Evolutionary conservation across 1,140 invertebrate species (phyloP), one percentile per base, ranked within the genome.

Genomic region (Harpegnathos saltator): DNA sequence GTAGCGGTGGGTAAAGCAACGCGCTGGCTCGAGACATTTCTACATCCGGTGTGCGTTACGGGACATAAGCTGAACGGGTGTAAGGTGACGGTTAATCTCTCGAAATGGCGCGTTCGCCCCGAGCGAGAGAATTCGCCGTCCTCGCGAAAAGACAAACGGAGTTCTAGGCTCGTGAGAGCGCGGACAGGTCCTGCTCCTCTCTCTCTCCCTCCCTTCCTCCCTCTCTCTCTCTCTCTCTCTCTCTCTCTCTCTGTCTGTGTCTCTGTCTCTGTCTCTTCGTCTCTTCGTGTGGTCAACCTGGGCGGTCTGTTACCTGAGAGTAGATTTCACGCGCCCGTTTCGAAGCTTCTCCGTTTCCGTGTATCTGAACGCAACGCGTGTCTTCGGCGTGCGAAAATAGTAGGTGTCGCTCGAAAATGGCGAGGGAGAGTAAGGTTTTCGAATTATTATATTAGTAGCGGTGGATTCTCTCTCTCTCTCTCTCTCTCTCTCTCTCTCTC

Each of bases 11-110:
- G 85, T 74, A 62, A 72, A 89, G 88, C 85, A 90, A 89, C 88
- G 61, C 75, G 88, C 87, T 89, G 84, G 80, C 84, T 90, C 86
- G 83, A 83, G 75, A 84, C 72, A 90, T 89, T 87, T 90, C 82
- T 88, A 73, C 86, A 86, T 91, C 86, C 90, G 89, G 88, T 89
- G 88, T 92, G 65, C 61, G 81, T 89, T 85, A 85, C 89, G 56
- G 48, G 58, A 58, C 62, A 62, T 85, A 74, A 83, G 82, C 63
- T 72, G 84, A 88, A 81, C 84, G 56, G 82, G 85, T 89, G 82
- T 90, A 87, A 63, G 83, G 85, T 91, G 86, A 88, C 86, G 63
- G 48, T 80, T 86, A 90, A 91, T 89, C 84, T 86, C 22, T 69
- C 63, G 61, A 65, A 83, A 82, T 82, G 80, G 54, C 69, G 54